Evolutionary conservation across 1,140 invertebrate species (phyloP).

Genomic region (Octopus sinensis): DNA sequence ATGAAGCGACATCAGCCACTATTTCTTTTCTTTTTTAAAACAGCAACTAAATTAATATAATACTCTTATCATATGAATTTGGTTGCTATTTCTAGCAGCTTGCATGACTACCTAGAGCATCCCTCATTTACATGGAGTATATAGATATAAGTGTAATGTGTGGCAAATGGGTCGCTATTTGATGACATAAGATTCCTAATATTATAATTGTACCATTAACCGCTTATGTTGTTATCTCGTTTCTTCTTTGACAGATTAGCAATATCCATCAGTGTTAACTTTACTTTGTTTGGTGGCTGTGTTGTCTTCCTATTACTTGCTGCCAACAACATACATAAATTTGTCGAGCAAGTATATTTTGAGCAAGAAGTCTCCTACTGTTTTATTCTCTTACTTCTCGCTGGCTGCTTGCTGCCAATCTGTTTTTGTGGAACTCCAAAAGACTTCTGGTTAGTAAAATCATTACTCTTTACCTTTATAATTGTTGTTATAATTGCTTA

Average conservation of each 20-base stretch:
- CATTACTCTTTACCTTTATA: neutral
- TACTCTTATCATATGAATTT: no score
- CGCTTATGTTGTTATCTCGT: no score
- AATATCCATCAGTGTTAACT: slow-evolving; percentile 62
- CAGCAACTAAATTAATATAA: no score
- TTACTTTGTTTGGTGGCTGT: slow-evolving; percentile 70
- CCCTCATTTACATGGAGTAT: no score
- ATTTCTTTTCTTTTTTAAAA: no score
- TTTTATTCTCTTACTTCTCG: slow-evolving; percentile 67
- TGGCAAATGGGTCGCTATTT: no score
- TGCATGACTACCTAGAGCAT: no score
- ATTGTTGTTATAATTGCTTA: neutral
- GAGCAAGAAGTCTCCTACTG: slow-evolving; percentile 60
- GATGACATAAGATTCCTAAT: no score
- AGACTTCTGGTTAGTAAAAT: slow-evolving; percentile 26
- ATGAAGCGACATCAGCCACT: no score
- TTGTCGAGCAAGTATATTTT: slow-evolving; percentile 62
- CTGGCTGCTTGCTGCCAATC: slow-evolving; percentile 63
- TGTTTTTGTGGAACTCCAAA: slow-evolving; percentile 62
- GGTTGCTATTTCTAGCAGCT: no score
- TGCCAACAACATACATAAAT: slow-evolving; percentile 60
- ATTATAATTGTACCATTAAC: no score
- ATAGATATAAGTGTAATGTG: no score
- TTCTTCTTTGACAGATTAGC: slow-evolving; percentile 43
- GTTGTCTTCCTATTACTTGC: slow-evolving; percentile 72